A percentile compares a stretch with the other conserved stretches of the same genome.
Conservation (phyloP, 2,888 invertebrate species). For the Lathronympha strigana region DNA sequence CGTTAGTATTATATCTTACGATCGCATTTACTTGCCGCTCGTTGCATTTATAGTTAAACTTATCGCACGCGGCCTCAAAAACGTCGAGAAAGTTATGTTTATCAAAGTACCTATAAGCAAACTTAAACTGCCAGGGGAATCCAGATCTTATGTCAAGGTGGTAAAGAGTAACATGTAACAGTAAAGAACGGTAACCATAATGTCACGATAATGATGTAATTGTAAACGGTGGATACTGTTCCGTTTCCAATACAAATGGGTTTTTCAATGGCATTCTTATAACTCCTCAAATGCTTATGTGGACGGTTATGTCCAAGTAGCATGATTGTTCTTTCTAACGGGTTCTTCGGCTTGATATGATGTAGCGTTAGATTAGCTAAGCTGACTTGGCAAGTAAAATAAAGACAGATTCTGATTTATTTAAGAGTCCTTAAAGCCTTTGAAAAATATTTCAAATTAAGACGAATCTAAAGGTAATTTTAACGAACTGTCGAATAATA, state of each 20-base stretch:
- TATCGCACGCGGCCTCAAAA: constrained; percentile 31
- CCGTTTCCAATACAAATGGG: constrained; percentile 19
- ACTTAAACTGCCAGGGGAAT: not conserved
- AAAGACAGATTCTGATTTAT: too few relatives aligned
- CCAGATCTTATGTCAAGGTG: not conserved
- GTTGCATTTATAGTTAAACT: constrained; percentile 26
- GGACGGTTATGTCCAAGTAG: not conserved
- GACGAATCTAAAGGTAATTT: too few relatives aligned
- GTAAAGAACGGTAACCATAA: constrained; percentile 24
- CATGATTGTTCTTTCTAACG: constrained; percentile 5
- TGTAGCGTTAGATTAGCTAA: not conserved
- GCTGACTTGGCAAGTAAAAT: not conserved
- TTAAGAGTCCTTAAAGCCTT: too few relatives aligned
- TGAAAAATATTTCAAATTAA: too few relatives aligned
- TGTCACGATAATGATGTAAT: constrained; percentile 24
- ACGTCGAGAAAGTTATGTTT: constrained; percentile 32
- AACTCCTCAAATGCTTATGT: not conserved
- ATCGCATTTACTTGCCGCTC: constrained; percentile 26
- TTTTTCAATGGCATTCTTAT: constrained; percentile 4
- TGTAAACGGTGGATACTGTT: constrained; percentile 12
- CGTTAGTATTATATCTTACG: constrained; percentile 51
- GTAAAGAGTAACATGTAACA: not conserved
- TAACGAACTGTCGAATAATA: too few relatives aligned
- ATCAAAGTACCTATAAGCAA: not conserved
- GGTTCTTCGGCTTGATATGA: not conserved